phyloP scores from a whole-genome alignment of 2,113 vertebrate species.

The Atherinomorus stipes region DNA sequence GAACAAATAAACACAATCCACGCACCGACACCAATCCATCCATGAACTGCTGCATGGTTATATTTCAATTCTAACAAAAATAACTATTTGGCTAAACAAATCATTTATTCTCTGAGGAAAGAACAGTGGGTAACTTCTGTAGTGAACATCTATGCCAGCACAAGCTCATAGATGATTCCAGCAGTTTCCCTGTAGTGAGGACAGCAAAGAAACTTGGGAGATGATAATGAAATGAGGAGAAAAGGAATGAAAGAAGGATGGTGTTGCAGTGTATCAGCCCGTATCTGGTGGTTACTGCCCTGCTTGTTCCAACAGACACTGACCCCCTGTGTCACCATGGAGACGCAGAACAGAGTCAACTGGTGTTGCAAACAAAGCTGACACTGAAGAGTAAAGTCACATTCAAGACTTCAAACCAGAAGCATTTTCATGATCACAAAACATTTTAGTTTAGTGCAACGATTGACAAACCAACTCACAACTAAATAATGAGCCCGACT shows the following conservation, averaged over 20 bases:
- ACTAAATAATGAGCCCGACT: too few relatives aligned
- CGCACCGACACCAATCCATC: not conserved
- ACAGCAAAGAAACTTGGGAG: conserved; percentile 18
- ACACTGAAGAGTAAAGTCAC: not conserved
- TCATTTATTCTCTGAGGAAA: not conserved
- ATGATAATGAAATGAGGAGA: conserved; percentile 24
- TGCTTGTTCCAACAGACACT: conserved; percentile 34
- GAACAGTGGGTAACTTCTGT: not conserved
- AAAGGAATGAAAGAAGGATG: conserved; percentile 16
- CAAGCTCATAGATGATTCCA: conserved; percentile 24
- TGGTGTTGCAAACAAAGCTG: conserved; percentile 13
- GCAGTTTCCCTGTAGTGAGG: conserved; percentile 23
- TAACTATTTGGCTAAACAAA: too few relatives aligned
- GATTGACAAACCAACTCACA: too few relatives aligned
- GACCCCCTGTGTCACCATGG: conserved; percentile 7
- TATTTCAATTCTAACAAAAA: not conserved
- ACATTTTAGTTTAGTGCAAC: not conserved
- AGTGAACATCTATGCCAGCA: conserved; percentile 24
- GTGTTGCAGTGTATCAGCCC: conserved; percentile 16
- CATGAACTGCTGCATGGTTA: not conserved
- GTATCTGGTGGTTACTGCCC: conserved; percentile 34
- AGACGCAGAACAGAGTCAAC: conserved; percentile 30
- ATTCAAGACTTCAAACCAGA: not conserved
- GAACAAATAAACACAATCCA: not conserved
- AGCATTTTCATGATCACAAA: not conserved